These are phyloP conservation scores for Platyscapa corneri DNA, from an alignment of 1,140 invertebrate genomes.

Conservation along the genomic window DNA sequence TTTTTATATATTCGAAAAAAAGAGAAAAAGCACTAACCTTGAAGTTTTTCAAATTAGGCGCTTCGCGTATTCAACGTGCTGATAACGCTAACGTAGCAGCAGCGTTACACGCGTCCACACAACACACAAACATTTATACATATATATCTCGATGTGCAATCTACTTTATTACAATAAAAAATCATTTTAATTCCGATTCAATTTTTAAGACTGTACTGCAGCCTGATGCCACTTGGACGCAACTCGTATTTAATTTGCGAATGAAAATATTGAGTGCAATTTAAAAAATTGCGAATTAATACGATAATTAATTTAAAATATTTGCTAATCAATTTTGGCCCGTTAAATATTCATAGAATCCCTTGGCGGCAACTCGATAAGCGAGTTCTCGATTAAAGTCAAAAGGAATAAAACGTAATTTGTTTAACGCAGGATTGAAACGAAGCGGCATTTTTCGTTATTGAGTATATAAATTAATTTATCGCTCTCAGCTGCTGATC, in stretches of 20 bases:
- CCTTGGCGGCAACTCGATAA: not conserved
- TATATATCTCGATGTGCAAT: conserved; percentile 1
- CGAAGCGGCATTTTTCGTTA: not conserved
- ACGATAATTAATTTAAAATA: not conserved
- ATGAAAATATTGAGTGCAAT: not conserved
- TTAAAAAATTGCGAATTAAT: not conserved
- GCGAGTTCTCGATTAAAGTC: not conserved
- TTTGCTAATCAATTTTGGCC: too few relatives aligned
- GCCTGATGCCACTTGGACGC: not conserved
- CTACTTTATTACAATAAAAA: conserved; percentile 2
- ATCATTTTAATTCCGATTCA: not conserved
- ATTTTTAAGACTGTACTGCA: not conserved
- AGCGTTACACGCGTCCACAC: too few relatives aligned
- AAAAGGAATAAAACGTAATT: not conserved
- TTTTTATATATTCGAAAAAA: not conserved
- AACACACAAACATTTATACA: too few relatives aligned
- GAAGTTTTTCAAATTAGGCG: not conserved
- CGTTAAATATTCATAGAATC: not conserved
- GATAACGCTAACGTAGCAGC: not conserved
- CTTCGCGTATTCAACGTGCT: not conserved
- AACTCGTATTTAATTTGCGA: not conserved
- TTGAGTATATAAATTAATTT: not conserved
- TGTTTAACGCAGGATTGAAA: not conserved
- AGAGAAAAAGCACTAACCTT: not conserved
- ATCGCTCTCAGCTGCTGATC: not conserved